Evolutionary conservation across 2,113 vertebrate species (phyloP).

Genomic region (Syngnathoides biaculeatus): DNA sequence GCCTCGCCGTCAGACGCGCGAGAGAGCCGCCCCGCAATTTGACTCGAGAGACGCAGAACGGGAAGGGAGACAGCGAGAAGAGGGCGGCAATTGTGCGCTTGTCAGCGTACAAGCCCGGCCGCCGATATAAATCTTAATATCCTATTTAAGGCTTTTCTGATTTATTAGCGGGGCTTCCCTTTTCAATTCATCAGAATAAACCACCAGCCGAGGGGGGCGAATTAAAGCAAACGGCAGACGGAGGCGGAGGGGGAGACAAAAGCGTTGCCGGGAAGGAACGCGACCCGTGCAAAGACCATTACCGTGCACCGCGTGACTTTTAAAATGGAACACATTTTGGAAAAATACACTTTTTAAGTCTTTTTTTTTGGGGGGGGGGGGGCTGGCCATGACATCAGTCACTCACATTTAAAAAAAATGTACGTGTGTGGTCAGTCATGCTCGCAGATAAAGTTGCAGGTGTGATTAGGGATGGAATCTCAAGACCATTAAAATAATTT

Average conservation of each 20-base stretch:
- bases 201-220: conserved; percentile 44
- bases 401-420: too few relatives aligned
- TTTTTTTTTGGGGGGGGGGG: too few relatives aligned
- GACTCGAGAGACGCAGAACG: conserved; percentile 19
- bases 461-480: too few relatives aligned
- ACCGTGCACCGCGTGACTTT: too few relatives aligned
- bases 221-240: conserved; percentile 56
- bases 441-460: too few relatives aligned
- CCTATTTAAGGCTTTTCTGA: conserved; percentile 71
- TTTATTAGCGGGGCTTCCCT: conserved; percentile 65
- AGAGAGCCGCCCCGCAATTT: conserved; percentile 10
- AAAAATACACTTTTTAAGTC: too few relatives aligned
- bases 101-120: conserved; percentile 52
- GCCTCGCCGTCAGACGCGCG: conserved; percentile 21
- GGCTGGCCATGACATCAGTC: too few relatives aligned
- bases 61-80: conserved; percentile 44
- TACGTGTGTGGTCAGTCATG: too few relatives aligned
- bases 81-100: conserved; percentile 61
- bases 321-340: too few relatives aligned
- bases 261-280: conserved; percentile 6
- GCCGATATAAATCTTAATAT: conserved; percentile 76
- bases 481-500: too few relatives aligned
- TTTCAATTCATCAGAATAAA: conserved; percentile 71
- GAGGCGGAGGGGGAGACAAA: not conserved
- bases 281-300: conserved; percentile 1